Conservation (phyloP, 2,797 vertebrate genomes). For the Kryptolebias ocellatus region DNA sequence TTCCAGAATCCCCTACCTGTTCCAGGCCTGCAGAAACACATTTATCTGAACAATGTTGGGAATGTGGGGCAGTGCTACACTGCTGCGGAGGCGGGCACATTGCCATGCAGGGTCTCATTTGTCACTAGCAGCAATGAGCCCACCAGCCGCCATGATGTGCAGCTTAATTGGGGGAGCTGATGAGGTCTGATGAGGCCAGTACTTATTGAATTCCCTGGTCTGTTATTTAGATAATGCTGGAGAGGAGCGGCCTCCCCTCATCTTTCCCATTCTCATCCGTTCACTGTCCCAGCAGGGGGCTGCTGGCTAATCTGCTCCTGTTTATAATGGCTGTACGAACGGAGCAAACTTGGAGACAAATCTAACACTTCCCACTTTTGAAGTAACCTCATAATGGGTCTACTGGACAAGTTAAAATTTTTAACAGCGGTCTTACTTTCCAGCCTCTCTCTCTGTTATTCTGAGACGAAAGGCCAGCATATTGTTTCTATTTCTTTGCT, state of each 20-base stretch:
- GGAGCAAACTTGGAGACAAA: conserved; percentile 57
- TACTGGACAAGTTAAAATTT: conserved; percentile 58
- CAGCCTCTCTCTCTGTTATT: conserved; percentile 15
- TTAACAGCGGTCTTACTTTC: conserved; percentile 19
- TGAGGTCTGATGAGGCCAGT: conserved; percentile 77
- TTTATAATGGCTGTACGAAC: conserved; percentile 64
- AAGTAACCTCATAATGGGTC: conserved; percentile 66
- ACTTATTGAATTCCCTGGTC: conserved; percentile 78
- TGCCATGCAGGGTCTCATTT: conserved; percentile 50
- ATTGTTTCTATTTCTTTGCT: conserved; percentile 27
- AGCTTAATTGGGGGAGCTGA: conserved; percentile 74
- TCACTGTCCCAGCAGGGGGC: conserved; percentile 66
- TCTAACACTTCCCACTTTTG: conserved; percentile 56
- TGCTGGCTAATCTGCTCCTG: conserved; percentile 68
- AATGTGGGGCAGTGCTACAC: conserved; percentile 27
- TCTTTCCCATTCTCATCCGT: conserved; percentile 64
- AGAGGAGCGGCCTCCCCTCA: conserved; percentile 60
- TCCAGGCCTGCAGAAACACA: conserved; percentile 4
- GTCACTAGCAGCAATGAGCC: conserved; percentile 71
- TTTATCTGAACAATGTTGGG: conserved; percentile 30
- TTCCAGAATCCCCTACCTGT: conserved; percentile 17
- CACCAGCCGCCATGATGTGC: conserved; percentile 64
- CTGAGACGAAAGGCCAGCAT: not conserved
- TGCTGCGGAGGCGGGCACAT: conserved; percentile 33
- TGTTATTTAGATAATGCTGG: conserved; percentile 76